Evolutionary conservation across 2,888 invertebrate species (phyloP).

Genomic region (Pilophorus perplexus): DNA sequence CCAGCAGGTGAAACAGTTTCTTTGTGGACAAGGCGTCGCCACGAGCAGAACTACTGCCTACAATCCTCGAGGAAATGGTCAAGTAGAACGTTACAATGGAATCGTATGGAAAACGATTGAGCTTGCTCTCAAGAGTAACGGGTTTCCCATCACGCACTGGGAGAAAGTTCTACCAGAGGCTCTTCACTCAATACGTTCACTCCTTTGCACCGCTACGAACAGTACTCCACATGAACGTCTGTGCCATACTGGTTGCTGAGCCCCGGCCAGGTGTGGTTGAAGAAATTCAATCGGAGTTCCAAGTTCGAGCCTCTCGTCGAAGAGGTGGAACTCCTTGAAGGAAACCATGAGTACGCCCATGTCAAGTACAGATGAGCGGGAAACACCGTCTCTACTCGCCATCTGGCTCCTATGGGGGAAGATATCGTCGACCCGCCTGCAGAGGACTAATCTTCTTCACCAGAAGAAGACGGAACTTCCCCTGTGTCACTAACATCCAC

Average conservation of each 20-base stretch:
- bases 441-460: too few relatives aligned
- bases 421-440: too few relatives aligned
- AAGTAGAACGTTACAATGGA: conserved; percentile 30
- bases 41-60: conserved; percentile 33
- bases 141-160: conserved; percentile 11
- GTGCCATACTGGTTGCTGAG: conserved; percentile 37
- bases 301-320: conserved; percentile 47
- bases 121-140: not conserved
- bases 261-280: conserved; percentile 27
- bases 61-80: conserved; percentile 37
- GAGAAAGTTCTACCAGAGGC: conserved; percentile 35
- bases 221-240: conserved; percentile 45
- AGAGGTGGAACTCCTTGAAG: conserved; percentile 45
- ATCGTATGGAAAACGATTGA: conserved; percentile 38
- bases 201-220: conserved; percentile 46
- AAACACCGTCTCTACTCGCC: conserved; percentile 44
- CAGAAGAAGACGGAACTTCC: too few relatives aligned
- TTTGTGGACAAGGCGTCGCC: not conserved
- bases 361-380: conserved; percentile 33
- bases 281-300: not conserved
- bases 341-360: conserved; percentile 26
- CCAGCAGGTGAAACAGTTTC: not conserved
- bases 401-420: conserved; percentile 43
- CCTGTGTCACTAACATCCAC: too few relatives aligned
- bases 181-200: conserved; percentile 46